Evolutionary conservation across 2,888 invertebrate genomes (phyloP), one percentile per base, ranked within the genome.

Genomic region (Papilio gigon): DNA sequence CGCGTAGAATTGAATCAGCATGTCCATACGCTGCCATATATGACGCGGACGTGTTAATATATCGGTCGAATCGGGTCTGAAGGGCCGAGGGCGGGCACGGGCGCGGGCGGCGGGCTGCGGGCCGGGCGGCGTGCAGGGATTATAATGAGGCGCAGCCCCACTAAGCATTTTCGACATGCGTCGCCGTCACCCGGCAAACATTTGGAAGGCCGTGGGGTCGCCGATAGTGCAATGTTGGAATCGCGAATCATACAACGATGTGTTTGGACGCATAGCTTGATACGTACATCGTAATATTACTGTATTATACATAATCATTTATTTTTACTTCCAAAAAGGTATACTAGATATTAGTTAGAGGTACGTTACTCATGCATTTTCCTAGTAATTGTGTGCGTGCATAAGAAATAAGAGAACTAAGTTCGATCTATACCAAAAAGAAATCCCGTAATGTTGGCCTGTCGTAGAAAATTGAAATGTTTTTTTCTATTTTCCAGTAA

Each of bases 151-250:
- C 83, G 83, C 85, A 82, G 85, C 89, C 90, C 90, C 90, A 89
- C 89, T 89, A 91, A 92, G 91, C 88, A 92, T 92, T 90, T 90
- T 90, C 88, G 90, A 90, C 92, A 92, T 92, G 91, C 91, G 90
- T 90, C 84, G 88, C 87, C 88, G 87, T 87, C 91, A 85, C 90
- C 89, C 91, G 87, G 80, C 90, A 89, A 90, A 90, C 89, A 89
- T 88, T 88, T 78, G 75, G 71, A 71, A 70, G 78, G 73, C 74
- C 83, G 81, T 80, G 86, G 87, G 88, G 84, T 86, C 84, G 85
- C 86, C 84, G 85, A 47, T 47, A 47, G 84, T 82, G 83, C 85
- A 80, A 37, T 37, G 71, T 70, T 75, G 74, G 75, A 14, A 75
- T 78, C 80, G 81, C 85, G 85, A 87, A 88, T 88, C 86, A 79